phyloP scores from a whole-genome alignment of 2,888 invertebrate species.

The Serripes groenlandicus region DNA sequence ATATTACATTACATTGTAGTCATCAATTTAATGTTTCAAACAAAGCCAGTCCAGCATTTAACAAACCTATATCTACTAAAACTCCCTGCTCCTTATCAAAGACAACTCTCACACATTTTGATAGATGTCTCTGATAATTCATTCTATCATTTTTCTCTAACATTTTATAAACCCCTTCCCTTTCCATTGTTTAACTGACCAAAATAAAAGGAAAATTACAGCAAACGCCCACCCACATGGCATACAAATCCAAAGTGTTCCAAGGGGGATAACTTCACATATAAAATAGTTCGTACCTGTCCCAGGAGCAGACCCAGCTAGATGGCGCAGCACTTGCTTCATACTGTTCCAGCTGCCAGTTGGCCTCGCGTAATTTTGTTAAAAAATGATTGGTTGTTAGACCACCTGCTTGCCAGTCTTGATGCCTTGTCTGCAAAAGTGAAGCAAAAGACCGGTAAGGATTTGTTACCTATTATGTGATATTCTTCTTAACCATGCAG shows the following conservation, averaged over 20 bases:
- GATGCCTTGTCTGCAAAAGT: slow-evolving; percentile 89
- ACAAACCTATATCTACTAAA: too few species aligned
- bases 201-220: too few species aligned
- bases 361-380: slow-evolving; percentile 89
- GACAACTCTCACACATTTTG: slow-evolving; percentile 13
- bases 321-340: slow-evolving; percentile 90
- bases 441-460: background rate
- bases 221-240: too few species aligned
- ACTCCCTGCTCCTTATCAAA: too few species aligned
- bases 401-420: slow-evolving; percentile 89
- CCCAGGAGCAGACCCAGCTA: slow-evolving; percentile 91
- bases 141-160: too few species aligned
- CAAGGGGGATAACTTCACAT: slow-evolving; percentile 32
- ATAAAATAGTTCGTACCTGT: slow-evolving; percentile 89
- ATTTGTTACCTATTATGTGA: too few species aligned
- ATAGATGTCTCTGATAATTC: background rate
- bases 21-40: too few species aligned
- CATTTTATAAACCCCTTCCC: too few species aligned
- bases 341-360: slow-evolving; percentile 89
- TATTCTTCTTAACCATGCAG: too few species aligned
- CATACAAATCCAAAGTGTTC: slow-evolving; percentile 22
- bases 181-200: too few species aligned
- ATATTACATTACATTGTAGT: too few species aligned
- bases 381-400: slow-evolving; percentile 89
- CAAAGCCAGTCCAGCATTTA: too few species aligned